These are phyloP conservation scores for Parapsyche elsis DNA, from an alignment of 1,140 invertebrate genomes.

Conservation along the genomic window DNA sequence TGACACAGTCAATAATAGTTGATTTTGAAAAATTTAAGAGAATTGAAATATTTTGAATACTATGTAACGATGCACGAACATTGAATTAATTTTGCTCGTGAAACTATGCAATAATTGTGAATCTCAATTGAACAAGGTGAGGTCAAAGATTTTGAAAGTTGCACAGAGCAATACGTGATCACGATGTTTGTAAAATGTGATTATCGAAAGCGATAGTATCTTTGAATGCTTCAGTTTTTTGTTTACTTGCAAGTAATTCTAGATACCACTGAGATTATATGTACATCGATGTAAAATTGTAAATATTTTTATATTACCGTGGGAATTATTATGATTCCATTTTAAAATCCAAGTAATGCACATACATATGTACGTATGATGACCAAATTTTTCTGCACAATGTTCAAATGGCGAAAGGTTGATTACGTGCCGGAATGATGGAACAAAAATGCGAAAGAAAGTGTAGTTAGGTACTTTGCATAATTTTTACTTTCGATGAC, in stretches of 20 bases:
- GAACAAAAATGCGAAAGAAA: conserved; percentile 16
- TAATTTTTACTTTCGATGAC: conserved; percentile 41
- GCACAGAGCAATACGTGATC: not conserved
- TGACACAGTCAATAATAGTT: too few relatives aligned
- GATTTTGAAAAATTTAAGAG: too few relatives aligned
- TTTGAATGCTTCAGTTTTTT: too few relatives aligned
- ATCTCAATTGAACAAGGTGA: not conserved
- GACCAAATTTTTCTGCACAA: not conserved
- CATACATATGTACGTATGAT: not conserved
- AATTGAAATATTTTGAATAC: too few relatives aligned
- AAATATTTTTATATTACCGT: not conserved
- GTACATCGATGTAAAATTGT: too few relatives aligned
- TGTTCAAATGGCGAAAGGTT: conserved; percentile 27
- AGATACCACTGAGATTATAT: too few relatives aligned
- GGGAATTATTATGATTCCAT: not conserved
- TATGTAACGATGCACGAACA: too few relatives aligned
- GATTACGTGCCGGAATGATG: conserved; percentile 26
- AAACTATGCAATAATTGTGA: conserved; percentile 9
- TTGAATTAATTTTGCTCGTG: not conserved
- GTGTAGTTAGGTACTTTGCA: conserved; percentile 17
- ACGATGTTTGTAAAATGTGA: not conserved
- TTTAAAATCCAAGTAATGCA: not conserved
- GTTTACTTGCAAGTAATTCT: too few relatives aligned
- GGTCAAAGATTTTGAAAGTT: conserved; percentile 3
- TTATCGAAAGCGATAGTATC: not conserved